phyloP scores from a whole-genome alignment of 2,888 invertebrate genomes.

The Diarsia mendica region DNA sequence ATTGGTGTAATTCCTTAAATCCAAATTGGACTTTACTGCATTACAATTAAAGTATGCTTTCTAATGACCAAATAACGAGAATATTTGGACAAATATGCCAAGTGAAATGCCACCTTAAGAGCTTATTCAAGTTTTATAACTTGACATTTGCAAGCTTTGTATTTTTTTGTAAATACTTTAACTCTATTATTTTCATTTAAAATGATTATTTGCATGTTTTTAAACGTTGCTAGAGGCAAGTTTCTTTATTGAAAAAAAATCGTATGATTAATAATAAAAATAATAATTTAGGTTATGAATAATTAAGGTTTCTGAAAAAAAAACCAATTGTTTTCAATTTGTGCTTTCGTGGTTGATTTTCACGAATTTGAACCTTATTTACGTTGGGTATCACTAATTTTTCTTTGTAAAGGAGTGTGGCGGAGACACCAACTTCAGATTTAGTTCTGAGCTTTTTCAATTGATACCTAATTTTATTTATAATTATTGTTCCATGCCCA shows the following conservation, averaged over 20 bases:
- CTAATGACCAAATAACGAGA: background rate
- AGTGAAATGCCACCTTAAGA: slow-evolving; percentile 6
- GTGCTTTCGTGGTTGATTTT: background rate
- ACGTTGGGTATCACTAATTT: background rate
- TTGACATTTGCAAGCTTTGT: slow-evolving; percentile 44
- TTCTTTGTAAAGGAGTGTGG: background rate
- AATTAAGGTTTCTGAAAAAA: background rate
- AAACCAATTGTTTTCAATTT: background rate
- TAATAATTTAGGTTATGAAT: background rate
- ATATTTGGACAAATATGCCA: slow-evolving; percentile 18
- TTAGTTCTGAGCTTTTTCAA: background rate
- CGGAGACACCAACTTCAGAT: background rate
- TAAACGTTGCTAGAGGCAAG: slow-evolving; percentile 21
- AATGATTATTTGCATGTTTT: slow-evolving; percentile 34
- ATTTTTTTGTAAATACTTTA: slow-evolving; percentile 58
- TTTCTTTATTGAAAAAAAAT: slow-evolving; percentile 21
- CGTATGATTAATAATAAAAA: slow-evolving; percentile 17
- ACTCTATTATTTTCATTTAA: slow-evolving; percentile 39
- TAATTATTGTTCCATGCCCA: slow-evolving; percentile 3
- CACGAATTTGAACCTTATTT: slow-evolving; percentile 20
- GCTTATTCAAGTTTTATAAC: slow-evolving; percentile 47
- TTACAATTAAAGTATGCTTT: background rate
- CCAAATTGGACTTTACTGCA: background rate
- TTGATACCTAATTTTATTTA: background rate
- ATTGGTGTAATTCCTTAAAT: background rate